Percentiles rank a stretch among this genome's conserved stretches.
These are phyloP conservation scores for Ictidomys tridecemlineatus DNA, from an alignment of 2,113 vertebrate genomes.

Conservation along the genomic window DNA sequence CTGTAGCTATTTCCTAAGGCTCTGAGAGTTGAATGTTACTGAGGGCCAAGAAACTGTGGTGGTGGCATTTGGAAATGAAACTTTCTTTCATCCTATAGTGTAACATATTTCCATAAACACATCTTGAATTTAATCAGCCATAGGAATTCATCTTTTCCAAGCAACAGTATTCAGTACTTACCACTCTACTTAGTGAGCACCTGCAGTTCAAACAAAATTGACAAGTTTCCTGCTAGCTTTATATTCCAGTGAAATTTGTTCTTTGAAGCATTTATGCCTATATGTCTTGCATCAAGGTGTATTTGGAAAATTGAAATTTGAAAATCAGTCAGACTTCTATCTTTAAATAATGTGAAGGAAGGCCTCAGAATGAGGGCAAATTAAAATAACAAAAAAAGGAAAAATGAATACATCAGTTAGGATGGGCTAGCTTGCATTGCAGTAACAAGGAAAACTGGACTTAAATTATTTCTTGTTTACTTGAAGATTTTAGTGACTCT, in stretches of 20 bases:
- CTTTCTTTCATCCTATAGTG: not conserved
- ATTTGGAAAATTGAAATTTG: not conserved
- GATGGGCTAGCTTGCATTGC: not conserved
- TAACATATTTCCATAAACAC: not conserved
- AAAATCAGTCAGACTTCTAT: not conserved
- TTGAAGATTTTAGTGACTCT: not conserved
- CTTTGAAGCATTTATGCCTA: not conserved
- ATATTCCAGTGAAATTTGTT: not conserved
- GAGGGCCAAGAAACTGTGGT: not conserved
- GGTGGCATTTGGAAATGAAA: not conserved
- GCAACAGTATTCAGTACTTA: not conserved
- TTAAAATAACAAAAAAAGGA: constrained; percentile 18
- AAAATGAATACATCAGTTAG: not conserved
- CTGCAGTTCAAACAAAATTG: not conserved
- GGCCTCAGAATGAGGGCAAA: not conserved
- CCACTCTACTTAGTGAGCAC: not conserved
- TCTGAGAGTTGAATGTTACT: not conserved
- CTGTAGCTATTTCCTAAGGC: not conserved
- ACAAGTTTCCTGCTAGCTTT: not conserved
- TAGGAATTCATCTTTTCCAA: not conserved
- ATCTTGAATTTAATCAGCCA: not conserved
- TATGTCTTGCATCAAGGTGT: not conserved
- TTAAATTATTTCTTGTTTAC: not conserved
- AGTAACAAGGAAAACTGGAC: constrained; percentile 8
- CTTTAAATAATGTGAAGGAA: not conserved